Conservation (phyloP, 1,140 invertebrate genomes). For the Magallana gigas region DNA sequence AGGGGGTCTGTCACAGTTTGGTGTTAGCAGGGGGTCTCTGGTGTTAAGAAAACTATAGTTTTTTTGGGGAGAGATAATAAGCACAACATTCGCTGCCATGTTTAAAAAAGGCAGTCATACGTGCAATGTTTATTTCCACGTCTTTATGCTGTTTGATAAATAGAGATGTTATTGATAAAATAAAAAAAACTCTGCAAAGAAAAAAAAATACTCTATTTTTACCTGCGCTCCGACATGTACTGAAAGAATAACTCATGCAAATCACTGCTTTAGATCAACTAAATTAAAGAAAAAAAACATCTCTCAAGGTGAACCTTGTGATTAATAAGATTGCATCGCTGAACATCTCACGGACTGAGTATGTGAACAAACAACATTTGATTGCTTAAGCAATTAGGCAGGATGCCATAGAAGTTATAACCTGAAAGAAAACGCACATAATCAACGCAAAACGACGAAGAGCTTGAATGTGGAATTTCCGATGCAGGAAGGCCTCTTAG, state of each 20-base stretch:
- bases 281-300: neutral
- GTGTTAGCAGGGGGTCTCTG: no score
- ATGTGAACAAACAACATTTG: constrained; percentile 30
- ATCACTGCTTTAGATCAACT: neutral
- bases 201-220: neutral
- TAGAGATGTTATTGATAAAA: neutral
- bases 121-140: no score
- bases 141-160: neutral
- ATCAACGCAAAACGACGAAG: neutral
- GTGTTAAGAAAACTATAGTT: no score
- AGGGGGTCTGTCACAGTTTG: no score
- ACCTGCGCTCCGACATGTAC: neutral
- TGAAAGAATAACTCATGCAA: neutral
- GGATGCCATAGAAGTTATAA: constrained; percentile 10
- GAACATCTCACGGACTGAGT: neutral
- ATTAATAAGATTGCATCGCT: neutral
- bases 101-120: no score
- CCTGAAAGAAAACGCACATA: neutral
- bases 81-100: no score
- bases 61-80: no score
- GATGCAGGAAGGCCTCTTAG: neutral
- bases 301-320: neutral
- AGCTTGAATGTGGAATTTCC: constrained; percentile 18
- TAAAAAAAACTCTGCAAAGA: neutral
- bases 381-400: constrained; percentile 30